Base-by-base conservation (phyloP, 2,888 invertebrate genomes). In the Lepeophtheirus nordmannii region DNA sequence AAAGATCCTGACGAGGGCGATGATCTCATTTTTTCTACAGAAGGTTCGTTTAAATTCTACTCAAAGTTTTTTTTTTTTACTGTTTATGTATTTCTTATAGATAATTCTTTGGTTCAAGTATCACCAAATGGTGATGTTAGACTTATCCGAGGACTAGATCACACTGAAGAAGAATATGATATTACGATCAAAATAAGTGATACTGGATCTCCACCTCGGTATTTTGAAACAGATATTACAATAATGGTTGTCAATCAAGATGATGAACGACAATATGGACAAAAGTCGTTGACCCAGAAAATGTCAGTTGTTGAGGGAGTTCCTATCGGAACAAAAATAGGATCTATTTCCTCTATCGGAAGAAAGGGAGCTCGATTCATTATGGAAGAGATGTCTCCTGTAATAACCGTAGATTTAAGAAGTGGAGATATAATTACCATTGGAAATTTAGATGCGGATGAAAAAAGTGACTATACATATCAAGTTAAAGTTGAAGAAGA, bases 1-100 rank as follows among this genome's bases (percentile, higher is more conserved):
- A 81, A 87, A 68, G 96, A 96, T 77, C 82, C 83, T 70, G 96
- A 97, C 76, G 83, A 85, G 71, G 92, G 92, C 1, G 81, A 85
- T 68, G 96, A 96, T 76, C 87, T 91, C 62, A 82, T 87, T 40
- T 82, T 46, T 46, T 5, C 53, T 5, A 46, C 53, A 14, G n/a
- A 46, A 17, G 53, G 53, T 46, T n/a, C 8, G n/a, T 46, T 46
- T n/a, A n/a, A 14, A 46, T 46, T 17, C 8, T 46, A 46, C 8
- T 46, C 17, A 46, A 14, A 46, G 17, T n/a, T 17, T 5, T 46
- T 5, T 46, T 2, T 46, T 5, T n/a, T 2, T n/a, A 14, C 1
- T 17, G 8, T 46, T 8, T 3, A 46, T 46, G 8, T 5, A n/a
- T 46, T 17, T 46, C 53, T 46, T 46, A 14, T 46, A n/a, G 17